Evolutionary conservation across 2,113 vertebrate species (phyloP).

Genomic region (Chamaea fasciata): DNA sequence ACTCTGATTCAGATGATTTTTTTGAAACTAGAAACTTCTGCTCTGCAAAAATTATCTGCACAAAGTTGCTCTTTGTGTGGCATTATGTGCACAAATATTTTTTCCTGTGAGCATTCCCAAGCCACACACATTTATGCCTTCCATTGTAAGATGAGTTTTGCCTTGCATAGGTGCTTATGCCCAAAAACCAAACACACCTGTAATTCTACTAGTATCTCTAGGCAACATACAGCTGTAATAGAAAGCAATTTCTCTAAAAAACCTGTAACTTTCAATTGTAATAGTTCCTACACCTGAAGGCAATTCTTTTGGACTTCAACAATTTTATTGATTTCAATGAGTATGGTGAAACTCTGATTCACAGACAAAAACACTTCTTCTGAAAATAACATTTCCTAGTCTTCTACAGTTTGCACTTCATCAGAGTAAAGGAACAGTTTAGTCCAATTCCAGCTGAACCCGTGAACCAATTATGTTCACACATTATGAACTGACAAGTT

Average conservation of each 20-base stretch:
- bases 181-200: background rate
- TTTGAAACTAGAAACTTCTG: background rate
- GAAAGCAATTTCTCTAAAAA: background rate
- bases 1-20: background rate
- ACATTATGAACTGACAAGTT: background rate
- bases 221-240: background rate
- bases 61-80: background rate
- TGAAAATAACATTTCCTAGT: background rate
- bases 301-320: background rate
- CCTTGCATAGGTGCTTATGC: background rate
- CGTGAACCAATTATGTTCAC: background rate
- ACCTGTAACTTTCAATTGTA: background rate
- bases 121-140: background rate
- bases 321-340: background rate
- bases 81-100: background rate
- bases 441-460: background rate
- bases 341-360: background rate
- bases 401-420: background rate
- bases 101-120: background rate
- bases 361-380: background rate
- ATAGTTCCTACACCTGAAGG: background rate
- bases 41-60: background rate
- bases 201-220: background rate
- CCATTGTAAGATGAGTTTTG: background rate
- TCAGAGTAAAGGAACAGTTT: background rate